Evolutionary conservation across 2,113 vertebrate species (phyloP).

Genomic region (Amphilophus citrinellus): DNA sequence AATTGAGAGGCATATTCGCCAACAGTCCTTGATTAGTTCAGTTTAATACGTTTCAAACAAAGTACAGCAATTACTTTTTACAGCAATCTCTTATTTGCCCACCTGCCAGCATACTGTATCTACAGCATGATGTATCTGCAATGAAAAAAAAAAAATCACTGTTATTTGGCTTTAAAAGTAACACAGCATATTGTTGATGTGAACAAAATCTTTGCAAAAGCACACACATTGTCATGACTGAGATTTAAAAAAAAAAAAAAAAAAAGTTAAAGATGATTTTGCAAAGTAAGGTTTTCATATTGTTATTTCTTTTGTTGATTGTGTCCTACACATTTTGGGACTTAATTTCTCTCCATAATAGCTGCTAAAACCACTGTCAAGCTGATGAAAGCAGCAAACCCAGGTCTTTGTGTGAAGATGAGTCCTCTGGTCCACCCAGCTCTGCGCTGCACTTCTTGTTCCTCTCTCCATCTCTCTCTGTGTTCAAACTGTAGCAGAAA

Average conservation of each 20-base stretch:
- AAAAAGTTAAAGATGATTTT: not conserved
- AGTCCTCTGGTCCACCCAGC: constrained; percentile 10
- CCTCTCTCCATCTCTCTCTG: constrained; percentile 8
- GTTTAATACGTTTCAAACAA: not conserved
- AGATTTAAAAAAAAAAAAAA: not conserved
- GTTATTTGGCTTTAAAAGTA: no score
- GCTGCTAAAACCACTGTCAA: not conserved
- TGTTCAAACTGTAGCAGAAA: constrained; percentile 30
- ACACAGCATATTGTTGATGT: no score
- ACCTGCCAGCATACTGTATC: not conserved
- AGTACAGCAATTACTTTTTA: not conserved
- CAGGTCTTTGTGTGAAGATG: not conserved
- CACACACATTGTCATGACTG: not conserved
- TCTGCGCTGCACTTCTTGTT: constrained; percentile 3
- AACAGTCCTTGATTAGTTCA: not conserved
- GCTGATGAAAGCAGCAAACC: not conserved
- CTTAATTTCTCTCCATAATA: not conserved
- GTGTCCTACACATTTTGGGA: not conserved
- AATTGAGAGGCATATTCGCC: not conserved
- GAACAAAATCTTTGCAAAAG: not conserved
- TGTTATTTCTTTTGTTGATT: not conserved
- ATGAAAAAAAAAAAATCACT: not conserved
- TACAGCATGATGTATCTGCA: not conserved
- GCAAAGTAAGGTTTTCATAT: no score
- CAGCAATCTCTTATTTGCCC: not conserved